These are phyloP conservation scores for Esperia sulphurella DNA, from an alignment of 2,888 invertebrate species.

Conservation along the genomic window DNA sequence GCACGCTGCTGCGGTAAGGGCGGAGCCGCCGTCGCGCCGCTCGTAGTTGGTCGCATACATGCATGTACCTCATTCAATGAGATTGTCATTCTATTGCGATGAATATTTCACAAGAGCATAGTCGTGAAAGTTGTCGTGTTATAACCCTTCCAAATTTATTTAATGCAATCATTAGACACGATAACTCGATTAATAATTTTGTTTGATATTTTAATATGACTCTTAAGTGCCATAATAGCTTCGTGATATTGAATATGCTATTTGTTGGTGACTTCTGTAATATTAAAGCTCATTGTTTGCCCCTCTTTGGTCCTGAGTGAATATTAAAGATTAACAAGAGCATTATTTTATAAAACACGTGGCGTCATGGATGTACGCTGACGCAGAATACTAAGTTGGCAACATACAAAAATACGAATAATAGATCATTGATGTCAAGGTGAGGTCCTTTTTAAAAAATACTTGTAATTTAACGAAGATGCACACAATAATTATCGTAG, in stretches of 20 bases:
- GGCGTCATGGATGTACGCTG: conserved; percentile 25
- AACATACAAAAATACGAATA: conserved; percentile 35
- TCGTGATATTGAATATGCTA: not conserved
- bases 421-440: conserved; percentile 4
- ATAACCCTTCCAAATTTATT: no score
- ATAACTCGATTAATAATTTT: no score
- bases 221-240: not conserved
- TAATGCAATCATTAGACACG: no score
- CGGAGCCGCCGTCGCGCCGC: not conserved
- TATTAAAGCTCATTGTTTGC: conserved; percentile 1
- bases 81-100: conserved; percentile 16
- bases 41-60: not conserved
- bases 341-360: conserved; percentile 38
- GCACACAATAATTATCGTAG: no score
- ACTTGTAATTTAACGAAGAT: no score
- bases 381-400: conserved; percentile 40
- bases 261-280: conserved; percentile 4
- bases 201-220: not conserved
- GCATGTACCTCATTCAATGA: conserved; percentile 11
- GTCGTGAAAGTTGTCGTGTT: no score
- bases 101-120: conserved; percentile 13
- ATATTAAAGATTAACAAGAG: conserved; percentile 19
- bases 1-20: not conserved
- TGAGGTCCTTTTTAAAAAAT: not conserved
- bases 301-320: not conserved